Conservation (phyloP, 2,797 vertebrate species). For the Gambusia yucatana region DNA sequence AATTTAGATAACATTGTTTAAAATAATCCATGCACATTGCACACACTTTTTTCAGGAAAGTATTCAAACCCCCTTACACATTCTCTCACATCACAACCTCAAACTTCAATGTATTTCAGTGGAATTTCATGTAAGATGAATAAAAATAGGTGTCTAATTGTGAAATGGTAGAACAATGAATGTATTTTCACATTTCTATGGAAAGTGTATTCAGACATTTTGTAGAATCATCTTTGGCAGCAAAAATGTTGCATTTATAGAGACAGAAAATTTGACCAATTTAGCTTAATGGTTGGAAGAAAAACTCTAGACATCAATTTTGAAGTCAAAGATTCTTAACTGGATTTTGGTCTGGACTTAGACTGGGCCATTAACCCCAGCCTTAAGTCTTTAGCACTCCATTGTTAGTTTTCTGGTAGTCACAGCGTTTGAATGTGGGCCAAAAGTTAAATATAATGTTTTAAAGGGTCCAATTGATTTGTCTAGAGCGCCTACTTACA, state of each 20-base stretch:
- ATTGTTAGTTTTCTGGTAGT: not conserved
- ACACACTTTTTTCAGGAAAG: not conserved
- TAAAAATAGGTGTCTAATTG: not conserved
- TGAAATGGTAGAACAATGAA: not conserved
- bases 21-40: not conserved
- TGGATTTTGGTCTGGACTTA: not conserved
- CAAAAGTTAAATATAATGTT: not conserved
- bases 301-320: not conserved
- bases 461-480: not conserved
- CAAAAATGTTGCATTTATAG: not conserved
- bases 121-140: not conserved
- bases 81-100: not conserved
- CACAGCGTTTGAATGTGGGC: not conserved
- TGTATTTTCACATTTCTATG: not conserved
- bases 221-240: not conserved
- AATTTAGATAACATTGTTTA: slow-evolving; percentile 6
- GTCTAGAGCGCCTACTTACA: not conserved
- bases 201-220: not conserved
- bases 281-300: not conserved
- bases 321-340: slow-evolving; percentile 1
- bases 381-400: not conserved
- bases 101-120: not conserved
- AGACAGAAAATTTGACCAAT: not conserved
- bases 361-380: not conserved
- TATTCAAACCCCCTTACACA: not conserved